Base-by-base conservation (phyloP, 1,140 invertebrate species). In the Magallana gigas region DNA sequence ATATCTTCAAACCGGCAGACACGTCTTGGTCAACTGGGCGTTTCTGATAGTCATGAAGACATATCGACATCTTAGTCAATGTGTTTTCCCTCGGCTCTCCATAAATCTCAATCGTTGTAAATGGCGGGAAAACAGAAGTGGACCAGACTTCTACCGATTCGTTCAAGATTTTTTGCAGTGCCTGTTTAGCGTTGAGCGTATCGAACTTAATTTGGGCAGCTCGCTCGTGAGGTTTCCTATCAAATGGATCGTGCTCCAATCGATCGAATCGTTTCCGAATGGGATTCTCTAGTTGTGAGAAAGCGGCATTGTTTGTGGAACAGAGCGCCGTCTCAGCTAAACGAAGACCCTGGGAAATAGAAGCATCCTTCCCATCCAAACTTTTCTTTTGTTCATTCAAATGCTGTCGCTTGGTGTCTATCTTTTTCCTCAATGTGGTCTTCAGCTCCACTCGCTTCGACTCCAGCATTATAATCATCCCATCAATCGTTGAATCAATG, bases 401-500 rank as follows among this genome's bases (percentile, higher is more conserved):
- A 56, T 60, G 84, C 84, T 90, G 14, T 85, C 88, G 84, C 88
- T 91, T 60, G 64, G 62, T 68, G 80, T 90, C 57, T 60, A 89
- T 18, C 59, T 88, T 29, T 48, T 87, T 71, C 71, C 23, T 60
- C 16, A 90, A 82, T n/a, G 85, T 88, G 9, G 85, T 87, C 48
- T 89, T 90, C n/a, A 91, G 88, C 56, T 87, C 86, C 14, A 88
- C 85, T 16, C 88, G 88, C 0, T 85, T 86, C 58, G 86, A 87
- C 60, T 91, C 89, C 16, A 91, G 56, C 60, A 87, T 88, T 48
- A 88, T 62, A 7, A 83, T 85, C n/a, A 84, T 58, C 23, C 18
- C 29, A 48, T 85, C 81, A 60, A 86, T 84, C 1, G 85, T 59
- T 16, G 56, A 81, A 60, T 85, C 88, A 60, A 86, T 88, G n/a